A percentile compares a stretch with the other conserved stretches of the same genome.
Conservation (phyloP, 92 coral and sea anemone genomes). For the Micromussa lordhowensis region DNA sequence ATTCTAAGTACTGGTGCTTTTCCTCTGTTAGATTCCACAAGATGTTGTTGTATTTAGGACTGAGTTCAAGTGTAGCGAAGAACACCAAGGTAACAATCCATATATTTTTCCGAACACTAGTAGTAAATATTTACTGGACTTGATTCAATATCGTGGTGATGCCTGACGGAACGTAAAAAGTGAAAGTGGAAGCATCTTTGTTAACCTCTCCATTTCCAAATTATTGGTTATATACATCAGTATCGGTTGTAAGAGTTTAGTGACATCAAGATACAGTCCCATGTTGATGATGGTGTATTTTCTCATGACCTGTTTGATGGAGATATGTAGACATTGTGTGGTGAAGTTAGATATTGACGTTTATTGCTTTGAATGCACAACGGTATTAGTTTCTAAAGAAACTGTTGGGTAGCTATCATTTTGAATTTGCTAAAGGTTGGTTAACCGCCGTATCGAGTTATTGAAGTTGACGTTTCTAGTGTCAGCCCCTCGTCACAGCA, state of each 20-base stretch:
- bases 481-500: too few relatives aligned
- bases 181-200: background rate
- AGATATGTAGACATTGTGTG: background rate
- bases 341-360: background rate
- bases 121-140: too few relatives aligned
- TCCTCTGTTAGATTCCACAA: constrained; percentile 85
- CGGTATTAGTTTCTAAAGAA: too few relatives aligned
- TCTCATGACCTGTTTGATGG: background rate
- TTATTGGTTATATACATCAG: too few relatives aligned
- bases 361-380: too few relatives aligned
- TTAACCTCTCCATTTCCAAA: background rate
- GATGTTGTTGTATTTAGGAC: constrained; percentile 91
- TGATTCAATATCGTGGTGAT: background rate
- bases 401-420: too few relatives aligned
- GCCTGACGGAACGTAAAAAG: background rate
- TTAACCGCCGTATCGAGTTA: too few relatives aligned
- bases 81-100: constrained; percentile 81
- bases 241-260: background rate
- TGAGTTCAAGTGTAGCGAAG: constrained; percentile 84
- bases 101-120: too few relatives aligned
- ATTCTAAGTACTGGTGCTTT: too few relatives aligned
- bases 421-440: too few relatives aligned
- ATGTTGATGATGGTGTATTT: background rate
- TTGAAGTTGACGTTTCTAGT: too few relatives aligned
- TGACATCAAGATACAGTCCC: background rate